phyloP scores from a whole-genome alignment of 2,113 vertebrate species.

The Halcyon senegalensis region DNA sequence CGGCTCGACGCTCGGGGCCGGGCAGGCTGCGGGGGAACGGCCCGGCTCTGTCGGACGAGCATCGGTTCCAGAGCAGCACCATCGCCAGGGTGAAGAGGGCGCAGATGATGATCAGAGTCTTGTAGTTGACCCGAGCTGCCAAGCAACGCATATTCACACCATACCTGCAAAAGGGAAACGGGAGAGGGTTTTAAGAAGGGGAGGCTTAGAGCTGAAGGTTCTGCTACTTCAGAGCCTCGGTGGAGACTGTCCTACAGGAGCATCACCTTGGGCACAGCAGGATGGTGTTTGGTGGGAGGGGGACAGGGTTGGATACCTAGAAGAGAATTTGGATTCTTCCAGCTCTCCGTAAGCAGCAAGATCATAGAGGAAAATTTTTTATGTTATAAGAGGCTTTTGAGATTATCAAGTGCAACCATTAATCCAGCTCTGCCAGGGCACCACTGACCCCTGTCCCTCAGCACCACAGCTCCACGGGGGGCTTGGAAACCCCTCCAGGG shows the following conservation, averaged over 20 bases:
- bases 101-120: constrained; percentile 94
- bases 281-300: fast-evolving
- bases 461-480: not conserved
- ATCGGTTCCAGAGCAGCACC: constrained; percentile 93
- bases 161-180: constrained; percentile 76
- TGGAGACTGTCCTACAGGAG: fast-evolving
- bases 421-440: not conserved
- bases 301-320: not conserved
- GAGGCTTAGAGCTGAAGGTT: not conserved
- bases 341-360: not conserved
- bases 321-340: not conserved
- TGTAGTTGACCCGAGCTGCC: constrained; percentile 95
- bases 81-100: constrained; percentile 91
- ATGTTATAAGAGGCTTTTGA: not conserved
- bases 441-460: not conserved
- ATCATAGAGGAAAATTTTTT: not conserved
- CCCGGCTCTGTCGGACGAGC: constrained; percentile 81
- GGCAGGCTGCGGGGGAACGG: constrained; percentile 67
- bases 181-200: not conserved
- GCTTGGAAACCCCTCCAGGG: not conserved
- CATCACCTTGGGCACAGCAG: fast-evolving
- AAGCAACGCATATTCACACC: constrained; percentile 96
- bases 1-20: not conserved
- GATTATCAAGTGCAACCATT: not conserved
- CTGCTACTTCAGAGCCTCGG: not conserved